Evolutionary conservation across 2,888 invertebrate genomes (phyloP).

Genomic region (Acrobeloides nanus): DNA sequence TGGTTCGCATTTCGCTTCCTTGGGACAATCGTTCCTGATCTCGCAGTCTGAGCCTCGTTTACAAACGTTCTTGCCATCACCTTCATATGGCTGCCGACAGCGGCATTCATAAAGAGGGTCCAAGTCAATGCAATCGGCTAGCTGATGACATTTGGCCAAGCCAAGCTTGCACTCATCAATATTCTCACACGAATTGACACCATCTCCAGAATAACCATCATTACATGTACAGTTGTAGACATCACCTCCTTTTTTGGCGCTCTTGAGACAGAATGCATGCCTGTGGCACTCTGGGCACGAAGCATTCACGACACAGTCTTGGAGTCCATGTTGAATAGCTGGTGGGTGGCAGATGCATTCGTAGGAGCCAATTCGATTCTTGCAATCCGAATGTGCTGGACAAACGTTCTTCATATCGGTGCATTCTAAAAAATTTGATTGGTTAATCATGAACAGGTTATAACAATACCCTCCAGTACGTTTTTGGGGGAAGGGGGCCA

Average conservation of each 20-base stretch:
- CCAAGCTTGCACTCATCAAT: slow-evolving; percentile 5
- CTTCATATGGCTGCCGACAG: slow-evolving; percentile 6
- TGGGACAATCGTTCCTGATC: slow-evolving; percentile 4
- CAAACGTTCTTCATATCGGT: too few relatives aligned
- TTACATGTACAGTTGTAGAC: slow-evolving; percentile 6
- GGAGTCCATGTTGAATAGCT: slow-evolving; percentile 12
- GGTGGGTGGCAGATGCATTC: slow-evolving; percentile 10
- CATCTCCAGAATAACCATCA: background rate
- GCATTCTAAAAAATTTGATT: too few relatives aligned
- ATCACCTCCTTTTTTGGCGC: slow-evolving; percentile 2
- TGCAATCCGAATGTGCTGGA: slow-evolving; percentile 1
- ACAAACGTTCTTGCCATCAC: slow-evolving; percentile 8
- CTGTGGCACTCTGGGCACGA: slow-evolving; percentile 9
- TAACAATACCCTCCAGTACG: too few relatives aligned
- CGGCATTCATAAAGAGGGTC: slow-evolving; percentile 2
- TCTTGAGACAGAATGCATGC: slow-evolving; percentile 4
- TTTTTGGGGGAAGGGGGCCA: too few relatives aligned
- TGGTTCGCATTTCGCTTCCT: slow-evolving; percentile 1
- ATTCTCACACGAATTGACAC: background rate
- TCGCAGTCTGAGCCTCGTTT: slow-evolving; percentile 1
- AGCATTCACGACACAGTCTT: slow-evolving; percentile 11
- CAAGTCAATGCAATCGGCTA: slow-evolving; percentile 6
- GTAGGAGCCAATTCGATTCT: slow-evolving; percentile 9
- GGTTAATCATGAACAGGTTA: too few relatives aligned
- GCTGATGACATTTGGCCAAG: slow-evolving; percentile 3